Percentiles rank a stretch among this genome's conserved stretches.
These are phyloP conservation scores for Myotis pilosus DNA, from an alignment of 2,797 vertebrate genomes.

Conservation along the genomic window DNA sequence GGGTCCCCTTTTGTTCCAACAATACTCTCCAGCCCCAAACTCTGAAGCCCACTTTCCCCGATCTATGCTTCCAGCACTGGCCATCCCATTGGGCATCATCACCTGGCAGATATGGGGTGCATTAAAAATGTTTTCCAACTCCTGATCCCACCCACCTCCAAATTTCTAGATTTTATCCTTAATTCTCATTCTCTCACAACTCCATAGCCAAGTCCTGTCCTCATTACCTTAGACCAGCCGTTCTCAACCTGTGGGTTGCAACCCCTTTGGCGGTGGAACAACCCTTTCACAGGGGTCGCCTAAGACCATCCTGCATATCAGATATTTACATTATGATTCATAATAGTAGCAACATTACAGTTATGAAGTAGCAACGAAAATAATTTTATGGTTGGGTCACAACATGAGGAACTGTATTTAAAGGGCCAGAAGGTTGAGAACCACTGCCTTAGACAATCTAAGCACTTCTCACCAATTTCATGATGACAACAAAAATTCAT, in stretches of 20 bases:
- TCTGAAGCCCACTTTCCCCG: not conserved
- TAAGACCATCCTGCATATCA: too few relatives aligned
- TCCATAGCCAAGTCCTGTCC: not conserved
- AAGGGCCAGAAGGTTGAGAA: too few relatives aligned
- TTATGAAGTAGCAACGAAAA: too few relatives aligned
- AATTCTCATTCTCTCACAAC: not conserved
- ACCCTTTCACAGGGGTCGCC: too few relatives aligned
- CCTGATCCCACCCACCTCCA: not conserved
- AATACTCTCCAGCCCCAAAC: constrained; percentile 57
- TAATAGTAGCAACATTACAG: too few relatives aligned
- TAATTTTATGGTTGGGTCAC: too few relatives aligned
- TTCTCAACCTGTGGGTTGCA: too few relatives aligned
- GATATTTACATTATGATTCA: too few relatives aligned
- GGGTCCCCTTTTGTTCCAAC: not conserved
- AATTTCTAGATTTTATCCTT: not conserved
- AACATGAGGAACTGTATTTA: too few relatives aligned
- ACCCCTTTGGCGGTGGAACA: too few relatives aligned
- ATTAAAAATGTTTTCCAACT: not conserved
- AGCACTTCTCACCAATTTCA: not conserved
- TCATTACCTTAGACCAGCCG: not conserved
- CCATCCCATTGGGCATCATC: too few relatives aligned
- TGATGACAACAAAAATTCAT: not conserved
- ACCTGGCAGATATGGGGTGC: not conserved
- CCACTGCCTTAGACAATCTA: not conserved
- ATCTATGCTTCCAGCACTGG: not conserved